phyloP scores from a whole-genome alignment of 1,140 invertebrate species.

The Nilaparvata lugens region DNA sequence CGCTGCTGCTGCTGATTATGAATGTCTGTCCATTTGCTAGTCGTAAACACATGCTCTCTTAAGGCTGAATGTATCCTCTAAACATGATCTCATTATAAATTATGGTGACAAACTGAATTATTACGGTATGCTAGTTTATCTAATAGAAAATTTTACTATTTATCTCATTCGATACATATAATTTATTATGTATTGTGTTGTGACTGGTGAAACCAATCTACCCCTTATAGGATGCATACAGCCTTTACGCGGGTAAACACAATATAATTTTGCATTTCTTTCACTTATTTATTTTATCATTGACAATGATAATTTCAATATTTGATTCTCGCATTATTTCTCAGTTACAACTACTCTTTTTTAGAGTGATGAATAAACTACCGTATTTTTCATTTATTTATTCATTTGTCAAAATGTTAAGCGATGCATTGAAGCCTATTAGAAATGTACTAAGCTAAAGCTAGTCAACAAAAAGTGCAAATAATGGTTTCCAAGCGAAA shows the following conservation, averaged over 20 bases:
- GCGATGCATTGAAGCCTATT: too few relatives aligned
- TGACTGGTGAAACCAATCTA: neutral
- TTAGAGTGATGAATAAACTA: too few relatives aligned
- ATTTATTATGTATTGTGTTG: too few relatives aligned
- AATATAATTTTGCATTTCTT: too few relatives aligned
- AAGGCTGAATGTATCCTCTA: constrained; percentile 19
- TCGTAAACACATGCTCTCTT: constrained; percentile 19
- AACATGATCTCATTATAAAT: constrained; percentile 19
- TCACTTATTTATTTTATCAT: neutral
- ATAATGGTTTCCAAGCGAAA: constrained; percentile 26
- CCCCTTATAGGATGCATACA: constrained; percentile 1
- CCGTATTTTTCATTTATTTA: too few relatives aligned
- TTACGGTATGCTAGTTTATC: too few relatives aligned
- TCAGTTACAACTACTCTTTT: neutral
- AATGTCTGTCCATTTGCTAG: constrained; percentile 13
- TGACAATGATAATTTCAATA: neutral
- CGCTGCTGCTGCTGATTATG: neutral
- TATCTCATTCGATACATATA: too few relatives aligned
- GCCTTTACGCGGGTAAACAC: neutral
- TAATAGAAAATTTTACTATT: too few relatives aligned
- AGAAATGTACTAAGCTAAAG: constrained; percentile 7
- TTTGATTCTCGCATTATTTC: neutral
- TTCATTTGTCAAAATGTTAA: too few relatives aligned
- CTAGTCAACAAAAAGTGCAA: constrained; percentile 30
- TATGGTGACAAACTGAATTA: too few relatives aligned